phyloP scores from a whole-genome alignment of 2,113 vertebrate species.

The Festucalex cinctus region DNA sequence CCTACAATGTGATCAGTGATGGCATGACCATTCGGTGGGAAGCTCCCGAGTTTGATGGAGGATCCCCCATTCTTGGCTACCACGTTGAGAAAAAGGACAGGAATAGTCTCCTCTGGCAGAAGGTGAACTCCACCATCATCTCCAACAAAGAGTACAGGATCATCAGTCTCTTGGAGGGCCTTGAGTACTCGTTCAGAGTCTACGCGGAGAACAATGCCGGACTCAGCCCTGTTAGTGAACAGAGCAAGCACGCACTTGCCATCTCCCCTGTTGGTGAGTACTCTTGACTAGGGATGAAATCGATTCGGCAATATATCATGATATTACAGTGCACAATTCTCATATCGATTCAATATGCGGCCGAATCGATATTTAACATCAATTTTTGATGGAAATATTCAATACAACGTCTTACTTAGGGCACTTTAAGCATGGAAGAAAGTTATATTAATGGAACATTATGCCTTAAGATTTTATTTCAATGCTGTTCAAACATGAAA shows the following conservation, averaged over 20 bases:
- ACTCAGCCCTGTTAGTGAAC: conserved; percentile 85
- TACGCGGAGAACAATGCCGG: conserved; percentile 93
- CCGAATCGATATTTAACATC: too few relatives aligned
- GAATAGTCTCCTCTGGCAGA: conserved; percentile 97
- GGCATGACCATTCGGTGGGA: conserved; percentile 97
- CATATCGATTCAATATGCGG: too few relatives aligned
- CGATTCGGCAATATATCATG: too few relatives aligned
- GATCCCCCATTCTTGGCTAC: conserved; percentile 90
- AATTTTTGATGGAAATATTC: too few relatives aligned
- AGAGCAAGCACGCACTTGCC: conserved; percentile 91
- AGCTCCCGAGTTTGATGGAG: conserved; percentile 89
- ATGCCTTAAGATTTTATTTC: too few relatives aligned
- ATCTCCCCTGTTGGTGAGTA: conserved; percentile 96
- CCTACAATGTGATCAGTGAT: conserved; percentile 91
- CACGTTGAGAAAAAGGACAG: conserved; percentile 98
- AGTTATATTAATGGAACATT: too few relatives aligned
- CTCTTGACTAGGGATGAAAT: too few relatives aligned
- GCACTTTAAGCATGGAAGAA: too few relatives aligned
- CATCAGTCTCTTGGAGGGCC: conserved; percentile 86
- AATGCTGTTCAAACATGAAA: too few relatives aligned
- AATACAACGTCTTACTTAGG: too few relatives aligned
- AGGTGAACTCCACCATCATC: conserved; percentile 85
- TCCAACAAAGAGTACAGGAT: conserved; percentile 92
- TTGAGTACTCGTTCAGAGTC: conserved; percentile 96
- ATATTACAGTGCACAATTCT: too few relatives aligned